Evolutionary conservation across 2,113 vertebrate genomes (phyloP), one percentile per base, ranked within the genome.

Genomic region (Ailurus styani): DNA sequence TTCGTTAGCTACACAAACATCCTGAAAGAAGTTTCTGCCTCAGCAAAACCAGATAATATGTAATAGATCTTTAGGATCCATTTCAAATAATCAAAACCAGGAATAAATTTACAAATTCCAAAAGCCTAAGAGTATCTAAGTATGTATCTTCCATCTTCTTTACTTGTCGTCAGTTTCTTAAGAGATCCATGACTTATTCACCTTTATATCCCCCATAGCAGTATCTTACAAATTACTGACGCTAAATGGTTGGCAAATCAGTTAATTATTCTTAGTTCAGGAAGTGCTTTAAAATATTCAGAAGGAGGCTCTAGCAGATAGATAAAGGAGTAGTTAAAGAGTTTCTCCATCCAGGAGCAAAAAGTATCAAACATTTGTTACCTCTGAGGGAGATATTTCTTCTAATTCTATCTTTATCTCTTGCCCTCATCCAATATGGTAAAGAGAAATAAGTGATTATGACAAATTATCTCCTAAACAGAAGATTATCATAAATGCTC

Each of bases 401-500:
- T 40, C 12, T n/a, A 47, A 91, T 93, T 14, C 14, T 79, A n/a
- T 64, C 57, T 27, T 60, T 78, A 50, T 45, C 29, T 34, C 52
- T 31, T 37, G 14, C 55, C 64, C 45, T 95, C 85, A 73, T 37
- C 55, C 40, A 78, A 45, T 15, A 78, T 0, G n/a, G n/a, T n/a
- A n/a, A n/a, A n/a, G 62, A 91, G 14, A 87, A 94, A 88, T 25
- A 90, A 96, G 52, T 57, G 64, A 85, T 81, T 86, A 62, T 78
- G 52, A 90, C 34, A 90, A 70, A 95, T 77, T 84, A 91, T 77
- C 37, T 95, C 27, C 78, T 55, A 14, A 18, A 62, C 15, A 64
- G 60, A 88, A 66, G 78, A 79, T 83, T 79, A 96, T 95, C 40
- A 29, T 50, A 87, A 47, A 4, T 83, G 14, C 14, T 50, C 62